A percentile compares a stretch with the other conserved stretches of the same genome.
These are phyloP conservation scores for Exephanes ischioxanthus DNA, from an alignment of 2,888 invertebrate species.

Conservation along the genomic window DNA sequence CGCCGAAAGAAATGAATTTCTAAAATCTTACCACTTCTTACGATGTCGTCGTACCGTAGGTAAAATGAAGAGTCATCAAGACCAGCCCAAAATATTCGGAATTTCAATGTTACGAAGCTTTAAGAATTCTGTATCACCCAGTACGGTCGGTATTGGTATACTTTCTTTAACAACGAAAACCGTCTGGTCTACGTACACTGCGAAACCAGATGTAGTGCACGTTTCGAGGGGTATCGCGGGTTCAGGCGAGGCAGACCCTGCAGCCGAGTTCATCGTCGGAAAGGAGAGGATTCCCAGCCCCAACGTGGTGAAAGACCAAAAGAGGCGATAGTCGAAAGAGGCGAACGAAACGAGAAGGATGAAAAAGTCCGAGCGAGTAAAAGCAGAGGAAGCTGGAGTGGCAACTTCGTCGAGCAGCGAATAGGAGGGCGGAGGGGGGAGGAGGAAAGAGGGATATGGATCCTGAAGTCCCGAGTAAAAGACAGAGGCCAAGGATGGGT, in stretches of 20 bases:
- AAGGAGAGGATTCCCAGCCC: slow-evolving; percentile 17
- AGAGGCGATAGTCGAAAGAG: slow-evolving; percentile 23
- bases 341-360: background rate
- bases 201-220: background rate
- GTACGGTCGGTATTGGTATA: background rate
- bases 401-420: slow-evolving; percentile 50
- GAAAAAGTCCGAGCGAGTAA: slow-evolving; percentile 26
- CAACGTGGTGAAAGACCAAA: slow-evolving; percentile 30
- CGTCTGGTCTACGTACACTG: slow-evolving; percentile 1
- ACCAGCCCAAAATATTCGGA: background rate
- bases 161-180: background rate
- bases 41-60: background rate
- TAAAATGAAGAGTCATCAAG: background rate
- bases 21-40: no score
- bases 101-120: background rate
- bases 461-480: slow-evolving; percentile 47
- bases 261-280: slow-evolving; percentile 8
- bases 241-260: background rate
- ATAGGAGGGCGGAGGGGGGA: background rate
- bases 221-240: background rate
- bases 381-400: slow-evolving; percentile 37
- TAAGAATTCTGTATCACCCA: slow-evolving; percentile 15
- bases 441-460: slow-evolving; percentile 17
- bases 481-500: background rate
- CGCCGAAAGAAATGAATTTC: no score